phyloP scores from a whole-genome alignment of 2,888 invertebrate genomes.

The Drosophila testacea region DNA sequence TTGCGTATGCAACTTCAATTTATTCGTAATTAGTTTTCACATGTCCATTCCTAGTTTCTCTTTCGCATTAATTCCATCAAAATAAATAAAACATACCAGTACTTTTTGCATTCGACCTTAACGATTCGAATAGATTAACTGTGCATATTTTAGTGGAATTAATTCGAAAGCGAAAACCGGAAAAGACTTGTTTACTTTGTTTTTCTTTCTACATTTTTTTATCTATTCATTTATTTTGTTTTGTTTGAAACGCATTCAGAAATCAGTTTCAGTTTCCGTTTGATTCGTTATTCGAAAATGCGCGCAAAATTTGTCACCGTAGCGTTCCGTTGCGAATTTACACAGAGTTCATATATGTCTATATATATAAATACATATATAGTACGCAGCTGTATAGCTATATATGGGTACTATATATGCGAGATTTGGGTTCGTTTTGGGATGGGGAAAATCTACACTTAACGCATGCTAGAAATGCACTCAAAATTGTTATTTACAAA shows the following conservation, averaged over 20 bases:
- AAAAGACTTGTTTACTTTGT: constrained; percentile 18
- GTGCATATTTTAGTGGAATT: constrained; percentile 9
- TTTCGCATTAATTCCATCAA: constrained; percentile 17
- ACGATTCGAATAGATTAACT: background rate
- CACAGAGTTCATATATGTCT: constrained; percentile 36
- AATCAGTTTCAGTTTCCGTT: constrained; percentile 70
- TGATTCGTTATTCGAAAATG: constrained; percentile 65
- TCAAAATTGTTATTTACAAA: constrained; percentile 61
- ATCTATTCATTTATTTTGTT: constrained; percentile 44
- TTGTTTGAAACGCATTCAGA: constrained; percentile 74
- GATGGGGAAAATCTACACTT: constrained; percentile 50
- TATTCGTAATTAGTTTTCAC: constrained; percentile 52
- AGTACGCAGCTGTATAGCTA: constrained; percentile 33
- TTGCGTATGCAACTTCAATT: constrained; percentile 38
- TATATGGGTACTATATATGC: constrained; percentile 25
- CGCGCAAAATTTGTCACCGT: constrained; percentile 78
- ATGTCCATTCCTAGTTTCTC: constrained; percentile 5
- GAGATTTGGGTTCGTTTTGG: constrained; percentile 30
- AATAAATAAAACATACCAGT: background rate
- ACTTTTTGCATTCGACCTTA: background rate
- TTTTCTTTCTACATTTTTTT: constrained; percentile 26
- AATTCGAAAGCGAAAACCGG: constrained; percentile 5
- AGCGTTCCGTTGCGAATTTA: constrained; percentile 77
- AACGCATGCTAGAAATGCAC: constrained; percentile 68
- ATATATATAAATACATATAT: constrained; percentile 27